These are phyloP conservation scores for Willowsia nigromaculata DNA, from an alignment of 2,888 invertebrate species.

Conservation along the genomic window DNA sequence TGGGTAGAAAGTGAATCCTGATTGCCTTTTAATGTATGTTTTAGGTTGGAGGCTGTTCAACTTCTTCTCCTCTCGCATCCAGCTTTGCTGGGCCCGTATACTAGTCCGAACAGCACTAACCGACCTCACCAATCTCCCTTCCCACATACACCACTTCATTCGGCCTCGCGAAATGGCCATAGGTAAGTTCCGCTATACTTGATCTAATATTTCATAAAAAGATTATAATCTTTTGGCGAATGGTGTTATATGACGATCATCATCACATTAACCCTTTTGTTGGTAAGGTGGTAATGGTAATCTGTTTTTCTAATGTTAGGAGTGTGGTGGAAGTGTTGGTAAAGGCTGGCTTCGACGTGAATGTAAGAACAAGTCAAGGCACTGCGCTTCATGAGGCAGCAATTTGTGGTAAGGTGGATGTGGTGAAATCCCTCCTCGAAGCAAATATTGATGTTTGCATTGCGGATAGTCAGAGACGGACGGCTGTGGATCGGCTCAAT, in stretches of 20 bases:
- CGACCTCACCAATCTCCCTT: constrained; percentile 81
- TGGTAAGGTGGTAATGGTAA: too few relatives aligned
- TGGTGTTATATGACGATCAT: too few relatives aligned
- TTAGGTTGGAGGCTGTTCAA: constrained; percentile 92
- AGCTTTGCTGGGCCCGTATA: constrained; percentile 85
- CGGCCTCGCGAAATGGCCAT: constrained; percentile 95
- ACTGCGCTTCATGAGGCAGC: constrained; percentile 97
- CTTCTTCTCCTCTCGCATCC: constrained; percentile 91
- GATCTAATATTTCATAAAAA: too few relatives aligned
- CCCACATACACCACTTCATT: constrained; percentile 92
- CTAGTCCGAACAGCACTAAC: constrained; percentile 75
- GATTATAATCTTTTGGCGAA: too few relatives aligned
- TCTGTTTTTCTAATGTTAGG: too few relatives aligned
- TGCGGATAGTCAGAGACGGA: constrained; percentile 89
- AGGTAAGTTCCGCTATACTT: constrained; percentile 84
- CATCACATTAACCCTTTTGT: too few relatives aligned
- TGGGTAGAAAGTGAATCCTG: too few relatives aligned
- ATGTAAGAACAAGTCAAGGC: constrained; percentile 91
- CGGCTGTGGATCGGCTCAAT: constrained; percentile 89
- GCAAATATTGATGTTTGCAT: constrained; percentile 91
- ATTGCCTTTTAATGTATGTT: too few relatives aligned
- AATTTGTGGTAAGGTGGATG: constrained; percentile 93
- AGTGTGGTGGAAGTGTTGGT: constrained; percentile 91
- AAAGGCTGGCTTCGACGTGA: constrained; percentile 92
- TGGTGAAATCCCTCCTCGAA: constrained; percentile 89